These are phyloP conservation scores for Avahi laniger DNA, from an alignment of 2,797 vertebrate species.

Conservation along the genomic window DNA sequence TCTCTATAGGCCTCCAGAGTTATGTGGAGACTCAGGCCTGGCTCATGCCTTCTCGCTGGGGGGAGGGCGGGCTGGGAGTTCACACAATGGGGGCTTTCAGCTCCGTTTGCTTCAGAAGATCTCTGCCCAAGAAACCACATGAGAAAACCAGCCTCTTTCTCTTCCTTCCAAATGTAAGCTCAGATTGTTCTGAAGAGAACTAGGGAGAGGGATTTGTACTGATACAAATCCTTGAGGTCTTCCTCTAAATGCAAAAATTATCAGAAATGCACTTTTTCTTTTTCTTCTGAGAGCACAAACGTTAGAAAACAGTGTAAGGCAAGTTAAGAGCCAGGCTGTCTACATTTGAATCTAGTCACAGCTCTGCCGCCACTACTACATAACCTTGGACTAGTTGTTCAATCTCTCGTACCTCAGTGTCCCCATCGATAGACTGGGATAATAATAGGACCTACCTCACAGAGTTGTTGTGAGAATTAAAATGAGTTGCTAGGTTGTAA, in stretches of 20 bases:
- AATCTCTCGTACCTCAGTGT: neutral
- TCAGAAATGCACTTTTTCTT: neutral
- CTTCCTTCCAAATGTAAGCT: neutral
- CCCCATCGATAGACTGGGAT: neutral
- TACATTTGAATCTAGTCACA: neutral
- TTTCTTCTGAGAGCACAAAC: neutral
- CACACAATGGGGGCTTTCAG: slow-evolving; percentile 65
- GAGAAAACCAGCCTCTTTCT: neutral
- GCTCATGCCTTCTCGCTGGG: neutral
- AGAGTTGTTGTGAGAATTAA: neutral
- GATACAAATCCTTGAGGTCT: neutral
- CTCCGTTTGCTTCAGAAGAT: neutral
- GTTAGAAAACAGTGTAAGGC: neutral
- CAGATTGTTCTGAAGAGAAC: neutral
- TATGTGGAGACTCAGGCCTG: neutral
- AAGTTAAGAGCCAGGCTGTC: neutral
- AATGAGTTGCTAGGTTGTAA: neutral
- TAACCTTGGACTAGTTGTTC: neutral
- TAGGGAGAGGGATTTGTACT: neutral
- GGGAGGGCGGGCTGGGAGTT: neutral
- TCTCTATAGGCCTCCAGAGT: neutral
- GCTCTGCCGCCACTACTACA: neutral
- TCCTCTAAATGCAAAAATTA: slow-evolving; percentile 16
- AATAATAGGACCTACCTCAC: neutral
- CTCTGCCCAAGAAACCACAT: neutral